A percentile compares a stretch with the other conserved stretches of the same genome.
phyloP scores from a whole-genome alignment of 2,113 vertebrate species.

The Pampusana beccarii region DNA sequence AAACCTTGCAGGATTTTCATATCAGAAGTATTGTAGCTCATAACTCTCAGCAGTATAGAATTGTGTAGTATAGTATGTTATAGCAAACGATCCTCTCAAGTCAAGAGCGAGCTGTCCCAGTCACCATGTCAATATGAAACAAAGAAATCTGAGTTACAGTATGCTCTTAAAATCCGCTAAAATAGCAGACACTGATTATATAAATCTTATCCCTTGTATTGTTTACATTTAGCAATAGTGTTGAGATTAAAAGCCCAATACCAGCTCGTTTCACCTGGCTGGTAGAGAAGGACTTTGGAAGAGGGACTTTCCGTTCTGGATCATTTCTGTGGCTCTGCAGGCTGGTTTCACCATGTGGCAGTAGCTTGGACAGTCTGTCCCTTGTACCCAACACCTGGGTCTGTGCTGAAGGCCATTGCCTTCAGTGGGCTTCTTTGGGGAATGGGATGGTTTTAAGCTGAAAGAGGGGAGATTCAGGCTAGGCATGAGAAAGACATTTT shows the following conservation, averaged over 20 bases:
- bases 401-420: background rate
- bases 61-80: background rate
- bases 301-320: background rate
- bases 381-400: background rate
- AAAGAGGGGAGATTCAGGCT: too few species aligned
- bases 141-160: background rate
- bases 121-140: background rate
- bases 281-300: background rate
- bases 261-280: fast-evolving
- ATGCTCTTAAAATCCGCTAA: background rate
- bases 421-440: fast-evolving
- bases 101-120: background rate
- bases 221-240: background rate
- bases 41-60: background rate
- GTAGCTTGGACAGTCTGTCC: background rate
- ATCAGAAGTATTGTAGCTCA: background rate
- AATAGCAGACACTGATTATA: background rate
- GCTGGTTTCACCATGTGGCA: background rate
- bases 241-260: background rate
- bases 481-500: too few species aligned
- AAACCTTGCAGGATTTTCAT: background rate
- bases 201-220: background rate
- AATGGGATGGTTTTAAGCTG: too few species aligned
- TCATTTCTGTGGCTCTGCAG: background rate
- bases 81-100: background rate